Conservation (phyloP, 2,888 invertebrate genomes). For the Diarsia dahlii region DNA sequence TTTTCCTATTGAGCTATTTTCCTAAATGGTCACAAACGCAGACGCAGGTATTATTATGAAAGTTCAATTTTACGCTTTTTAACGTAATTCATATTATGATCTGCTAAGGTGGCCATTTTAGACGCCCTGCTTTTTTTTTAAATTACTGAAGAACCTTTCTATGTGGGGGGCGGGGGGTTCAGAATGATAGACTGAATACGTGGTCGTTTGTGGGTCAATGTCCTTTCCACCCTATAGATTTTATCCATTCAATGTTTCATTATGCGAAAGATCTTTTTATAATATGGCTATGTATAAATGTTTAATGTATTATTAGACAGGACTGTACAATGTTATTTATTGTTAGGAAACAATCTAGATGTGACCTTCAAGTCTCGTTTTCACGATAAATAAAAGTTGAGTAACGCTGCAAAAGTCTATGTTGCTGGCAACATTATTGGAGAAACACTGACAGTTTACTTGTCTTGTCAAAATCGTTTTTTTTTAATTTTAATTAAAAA, state of each 20-base stretch:
- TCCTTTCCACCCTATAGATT: background rate
- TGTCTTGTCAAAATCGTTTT: too few species aligned
- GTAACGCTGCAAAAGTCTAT: background rate
- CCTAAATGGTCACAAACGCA: too few species aligned
- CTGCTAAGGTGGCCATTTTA: too few species aligned
- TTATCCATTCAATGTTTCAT: background rate
- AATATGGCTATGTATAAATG: background rate
- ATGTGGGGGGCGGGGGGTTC: background rate
- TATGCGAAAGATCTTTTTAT: background rate
- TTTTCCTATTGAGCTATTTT: too few species aligned
- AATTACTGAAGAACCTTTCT: background rate
- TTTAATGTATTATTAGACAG: conserved; percentile 18
- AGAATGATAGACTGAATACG: background rate
- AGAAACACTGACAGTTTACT: background rate
- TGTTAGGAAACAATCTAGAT: conserved; percentile 33
- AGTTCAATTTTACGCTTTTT: too few species aligned
- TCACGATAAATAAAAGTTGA: background rate
- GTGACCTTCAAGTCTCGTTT: conserved; percentile 18
- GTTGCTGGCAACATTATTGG: background rate
- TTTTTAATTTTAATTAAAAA: too few species aligned
- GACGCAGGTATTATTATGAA: too few species aligned
- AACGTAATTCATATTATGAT: too few species aligned
- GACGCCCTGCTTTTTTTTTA: too few species aligned
- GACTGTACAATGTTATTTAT: conserved; percentile 28
- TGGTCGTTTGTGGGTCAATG: background rate